Conservation (phyloP, 1,140 invertebrate genomes). For the Drosophila orosa region DNA sequence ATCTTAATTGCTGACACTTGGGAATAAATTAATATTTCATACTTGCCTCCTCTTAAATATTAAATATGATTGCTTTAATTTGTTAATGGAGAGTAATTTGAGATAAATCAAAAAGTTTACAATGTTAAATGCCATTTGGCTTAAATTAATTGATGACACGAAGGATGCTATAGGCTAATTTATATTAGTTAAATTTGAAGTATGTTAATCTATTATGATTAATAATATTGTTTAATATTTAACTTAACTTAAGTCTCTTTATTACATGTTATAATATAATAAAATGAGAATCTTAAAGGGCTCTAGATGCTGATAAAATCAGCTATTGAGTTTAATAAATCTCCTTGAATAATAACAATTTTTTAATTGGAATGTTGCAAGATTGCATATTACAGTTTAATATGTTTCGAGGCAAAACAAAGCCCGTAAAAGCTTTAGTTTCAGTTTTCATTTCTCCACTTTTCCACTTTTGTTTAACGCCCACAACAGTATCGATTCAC, state of each 20-base stretch:
- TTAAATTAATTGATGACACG: neutral
- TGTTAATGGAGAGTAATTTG: neutral
- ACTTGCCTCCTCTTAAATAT: neutral
- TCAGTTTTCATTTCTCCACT: neutral
- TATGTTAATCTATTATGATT: no score
- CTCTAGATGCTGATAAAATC: no score
- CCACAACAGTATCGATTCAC: constrained; percentile 30
- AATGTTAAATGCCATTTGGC: neutral
- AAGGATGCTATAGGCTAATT: neutral
- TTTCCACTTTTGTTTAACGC: neutral
- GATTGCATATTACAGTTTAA: neutral
- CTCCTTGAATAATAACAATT: neutral
- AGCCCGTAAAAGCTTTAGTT: constrained; percentile 10
- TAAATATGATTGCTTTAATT: neutral
- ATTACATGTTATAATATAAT: no score
- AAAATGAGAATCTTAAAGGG: no score
- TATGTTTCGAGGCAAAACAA: neutral
- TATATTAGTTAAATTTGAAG: neutral
- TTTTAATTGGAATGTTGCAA: neutral
- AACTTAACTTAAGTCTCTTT: no score
- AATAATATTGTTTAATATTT: no score
- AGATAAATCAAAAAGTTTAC: neutral
- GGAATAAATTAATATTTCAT: constrained; percentile 3
- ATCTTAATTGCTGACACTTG: constrained; percentile 4
- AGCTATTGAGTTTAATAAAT: no score